Evolutionary conservation across 2,797 vertebrate species (phyloP), one percentile per base, ranked within the genome.

Genomic region (Trematocara caparti): DNA sequence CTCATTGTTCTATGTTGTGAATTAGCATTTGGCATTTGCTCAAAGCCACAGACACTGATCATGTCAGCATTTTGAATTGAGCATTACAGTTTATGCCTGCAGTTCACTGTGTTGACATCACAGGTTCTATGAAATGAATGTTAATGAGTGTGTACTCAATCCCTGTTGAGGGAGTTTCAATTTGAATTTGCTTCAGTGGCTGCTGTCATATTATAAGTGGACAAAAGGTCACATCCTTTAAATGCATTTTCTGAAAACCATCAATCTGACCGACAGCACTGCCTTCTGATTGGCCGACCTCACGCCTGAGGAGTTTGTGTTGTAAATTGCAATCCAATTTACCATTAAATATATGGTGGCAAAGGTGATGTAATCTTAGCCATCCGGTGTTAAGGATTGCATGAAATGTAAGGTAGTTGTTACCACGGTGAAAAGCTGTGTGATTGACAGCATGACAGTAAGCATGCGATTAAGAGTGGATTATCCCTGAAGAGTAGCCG

Each of bases 361-460:
- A 49, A 12, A 2, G 57, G 50, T 74, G 50, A 75, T 75, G 57
- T 73, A 78, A 82, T 81, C 64, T 73, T 11, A 21, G 36, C 73
- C 59, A 80, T 79, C 74, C 75, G 49, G 51, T 80, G 64, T 76
- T 76, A 78, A 73, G 64, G 75, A 79, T 14, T 72, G 40, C 71
- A 75, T 72, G 62, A 17, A 71, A 57, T 27, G 62, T 59, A 66
- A 75, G 53, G 8, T 30, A 45, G 49, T 27, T 10, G 81, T 90
- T 80, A 78, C 88, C 76, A 85, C 78, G 49, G 64, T 43, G 79
- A 89, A 82, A 59, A 82, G 71, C 76, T 40, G 59, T 73, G 59
- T 91, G 87, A 89, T n/a, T 78, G 85, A 86, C 82, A 79, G 85
- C 81, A 77, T 80, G 80, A 87, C 79, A 82, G 79, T 19, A 19